A percentile compares a stretch with the other conserved stretches of the same genome.
Conservation (phyloP, 2,888 invertebrate genomes). For the Epinotia demarniana region DNA sequence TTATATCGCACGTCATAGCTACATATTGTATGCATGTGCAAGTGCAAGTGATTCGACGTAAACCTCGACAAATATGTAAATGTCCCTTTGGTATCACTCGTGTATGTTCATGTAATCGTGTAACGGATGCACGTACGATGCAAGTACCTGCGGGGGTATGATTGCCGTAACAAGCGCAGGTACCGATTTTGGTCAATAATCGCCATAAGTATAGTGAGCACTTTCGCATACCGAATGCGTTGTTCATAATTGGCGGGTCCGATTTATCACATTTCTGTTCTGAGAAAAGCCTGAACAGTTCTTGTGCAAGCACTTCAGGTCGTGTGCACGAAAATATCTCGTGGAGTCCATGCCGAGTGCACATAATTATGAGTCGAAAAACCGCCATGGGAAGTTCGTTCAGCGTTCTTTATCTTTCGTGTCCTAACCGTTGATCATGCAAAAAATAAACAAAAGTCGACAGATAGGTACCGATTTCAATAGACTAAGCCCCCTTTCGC, state of each 20-base stretch:
- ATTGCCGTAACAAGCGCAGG: conserved; percentile 80
- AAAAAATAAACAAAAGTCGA: conserved; percentile 72
- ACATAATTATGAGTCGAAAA: conserved; percentile 81
- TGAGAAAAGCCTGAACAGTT: conserved; percentile 80
- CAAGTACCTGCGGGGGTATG: conserved; percentile 58
- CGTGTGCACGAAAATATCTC: conserved; percentile 82
- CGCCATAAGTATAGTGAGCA: conserved; percentile 79
- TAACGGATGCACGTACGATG: conserved; percentile 41
- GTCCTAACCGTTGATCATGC: conserved; percentile 71
- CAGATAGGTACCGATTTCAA: conserved; percentile 57
- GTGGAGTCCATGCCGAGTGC: conserved; percentile 73
- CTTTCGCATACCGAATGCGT: conserved; percentile 81
- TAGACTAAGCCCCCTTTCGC: conserved; percentile 67
- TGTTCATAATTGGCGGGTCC: conserved; percentile 82
- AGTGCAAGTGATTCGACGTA: conserved; percentile 16
- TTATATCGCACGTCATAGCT: neutral
- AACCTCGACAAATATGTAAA: conserved; percentile 35
- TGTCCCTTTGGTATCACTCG: conserved; percentile 28
- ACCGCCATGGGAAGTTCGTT: conserved; percentile 75
- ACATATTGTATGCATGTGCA: neutral
- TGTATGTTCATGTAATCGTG: conserved; percentile 33
- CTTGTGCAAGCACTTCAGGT: conserved; percentile 81
- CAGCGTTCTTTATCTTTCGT: conserved; percentile 67
- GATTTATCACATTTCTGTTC: conserved; percentile 83
- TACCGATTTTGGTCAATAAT: conserved; percentile 82